Evolutionary conservation across 2,113 vertebrate genomes (phyloP), one percentile per base, ranked within the genome.

Genomic region (Cariama cristata): DNA sequence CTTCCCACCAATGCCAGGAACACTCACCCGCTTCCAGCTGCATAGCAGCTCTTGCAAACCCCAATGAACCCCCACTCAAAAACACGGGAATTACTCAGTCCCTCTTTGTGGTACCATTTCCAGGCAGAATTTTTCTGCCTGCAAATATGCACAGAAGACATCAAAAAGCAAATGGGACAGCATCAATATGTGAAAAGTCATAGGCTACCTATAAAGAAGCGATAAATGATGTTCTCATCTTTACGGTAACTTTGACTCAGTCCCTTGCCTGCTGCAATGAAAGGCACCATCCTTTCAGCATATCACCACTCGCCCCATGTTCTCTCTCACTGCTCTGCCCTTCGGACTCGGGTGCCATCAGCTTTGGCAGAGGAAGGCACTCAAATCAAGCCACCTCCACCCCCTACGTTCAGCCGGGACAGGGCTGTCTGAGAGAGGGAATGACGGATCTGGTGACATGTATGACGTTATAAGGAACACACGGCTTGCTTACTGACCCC

Each of bases 391-490:
- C 38, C 62, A 33, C 32, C 9, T 86, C 18, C 35, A 63, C 18
- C 15, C 53, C 14, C 28, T 44, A 27, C 35, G 5, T 35, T 17
- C 35, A 50, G 32, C 24, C 2, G 1, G 59, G 13, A 7, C 27
- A 74, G 30, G 3, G 8, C 45, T 35, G 9, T 35, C 30, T 49
- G 26, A n/a, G 2, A 2, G 23, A 35, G 33, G 21, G 56, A 42
- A 74, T 42, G 40, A 53, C 4, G 1, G 2, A 0, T 24, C 26
- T 42, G 11, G n/a, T 38, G 53, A 49, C 23, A 42, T 8, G 6
- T 35, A 9, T 53, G 24, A 21, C 4, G 1, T 30, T n/a, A 30
- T 12, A 38, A 76, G 30, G n/a, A 47, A 44, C 28, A 71, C 12
- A 59, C 2, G 1, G 22, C 27, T 52, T 45, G 60, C 32, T 55